Evolutionary conservation across 2,888 invertebrate species (phyloP).

Genomic region (Noctuana brunneofusca): DNA sequence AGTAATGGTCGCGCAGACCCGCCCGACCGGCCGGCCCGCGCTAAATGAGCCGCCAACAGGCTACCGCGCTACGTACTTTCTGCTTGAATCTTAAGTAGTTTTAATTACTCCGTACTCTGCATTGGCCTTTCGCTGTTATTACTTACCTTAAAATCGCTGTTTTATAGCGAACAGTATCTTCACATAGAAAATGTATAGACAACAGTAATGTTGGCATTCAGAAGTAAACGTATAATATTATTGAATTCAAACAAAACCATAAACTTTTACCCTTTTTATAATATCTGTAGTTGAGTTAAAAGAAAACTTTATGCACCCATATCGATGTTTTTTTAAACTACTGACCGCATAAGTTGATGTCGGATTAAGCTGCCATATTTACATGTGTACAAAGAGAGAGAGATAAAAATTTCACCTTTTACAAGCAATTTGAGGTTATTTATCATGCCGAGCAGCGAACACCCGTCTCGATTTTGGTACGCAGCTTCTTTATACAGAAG

Average conservation of each 20-base stretch:
- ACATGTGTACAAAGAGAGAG: conserved; percentile 68
- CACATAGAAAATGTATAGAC: background rate
- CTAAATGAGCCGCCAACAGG: conserved; percentile 61
- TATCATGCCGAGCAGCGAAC: conserved; percentile 65
- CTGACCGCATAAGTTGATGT: conserved; percentile 59
- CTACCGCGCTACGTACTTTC: conserved; percentile 66
- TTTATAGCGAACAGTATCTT: background rate
- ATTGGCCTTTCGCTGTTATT: conserved; percentile 17
- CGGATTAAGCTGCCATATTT: conserved; percentile 74
- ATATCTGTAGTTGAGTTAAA: background rate
- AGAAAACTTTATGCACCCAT: conserved; percentile 43
- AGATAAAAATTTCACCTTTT: conserved; percentile 76
- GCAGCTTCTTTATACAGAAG: conserved; percentile 80
- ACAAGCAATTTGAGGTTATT: conserved; percentile 80
- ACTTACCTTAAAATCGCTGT: background rate
- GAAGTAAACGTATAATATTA: background rate
- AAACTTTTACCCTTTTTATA: background rate
- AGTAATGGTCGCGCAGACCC: conserved; percentile 65
- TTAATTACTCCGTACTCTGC: conserved; percentile 73
- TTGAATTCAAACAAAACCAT: background rate
- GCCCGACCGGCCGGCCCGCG: conserved; percentile 52
- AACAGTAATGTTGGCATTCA: background rate
- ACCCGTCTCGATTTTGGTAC: conserved; percentile 63
- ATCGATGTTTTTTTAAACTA: conserved; percentile 50
- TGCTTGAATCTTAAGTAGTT: conserved; percentile 80